Percentiles rank a stretch among this genome's conserved stretches.
Evolutionary conservation across 1,140 invertebrate species (phyloP).

Genomic region (Dysdera silvatica): DNA sequence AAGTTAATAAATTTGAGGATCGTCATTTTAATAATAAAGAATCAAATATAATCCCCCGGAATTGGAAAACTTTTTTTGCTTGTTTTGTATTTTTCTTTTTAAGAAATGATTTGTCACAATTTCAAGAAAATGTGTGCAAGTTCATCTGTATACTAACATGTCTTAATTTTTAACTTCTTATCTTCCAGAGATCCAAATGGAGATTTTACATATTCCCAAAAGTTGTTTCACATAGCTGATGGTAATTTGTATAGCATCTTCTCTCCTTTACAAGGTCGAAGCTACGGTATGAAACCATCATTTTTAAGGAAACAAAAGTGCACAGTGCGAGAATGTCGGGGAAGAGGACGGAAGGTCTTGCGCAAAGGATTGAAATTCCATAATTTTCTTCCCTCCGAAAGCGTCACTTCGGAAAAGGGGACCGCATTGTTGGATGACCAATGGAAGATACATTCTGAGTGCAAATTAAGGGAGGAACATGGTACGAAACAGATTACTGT

Average conservation of each 20-base stretch:
- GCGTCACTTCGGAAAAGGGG: slow-evolving; percentile 29
- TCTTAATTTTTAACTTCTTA: too few species aligned
- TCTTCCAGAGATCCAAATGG: slow-evolving; percentile 16
- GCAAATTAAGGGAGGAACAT: slow-evolving; percentile 34
- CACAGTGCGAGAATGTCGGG: slow-evolving; percentile 15
- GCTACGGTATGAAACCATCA: slow-evolving; percentile 32
- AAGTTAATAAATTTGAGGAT: too few species aligned
- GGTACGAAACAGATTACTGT: slow-evolving; percentile 38
- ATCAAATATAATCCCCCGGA: too few species aligned
- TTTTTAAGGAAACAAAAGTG: slow-evolving; percentile 31
- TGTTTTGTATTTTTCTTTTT: too few species aligned
- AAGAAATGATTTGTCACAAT: too few species aligned
- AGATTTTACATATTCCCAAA: slow-evolving; percentile 36
- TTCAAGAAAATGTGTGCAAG: too few species aligned
- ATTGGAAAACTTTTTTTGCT: too few species aligned
- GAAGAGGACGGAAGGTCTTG: slow-evolving; percentile 54
- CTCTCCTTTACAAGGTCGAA: slow-evolving; percentile 33
- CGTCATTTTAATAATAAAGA: too few species aligned
- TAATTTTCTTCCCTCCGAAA: slow-evolving; percentile 45
- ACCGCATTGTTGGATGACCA: slow-evolving; percentile 8
- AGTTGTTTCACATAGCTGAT: slow-evolving; percentile 37
- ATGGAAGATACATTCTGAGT: slow-evolving; percentile 30
- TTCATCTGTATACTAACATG: too few species aligned
- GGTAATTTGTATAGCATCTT: slow-evolving; percentile 38
- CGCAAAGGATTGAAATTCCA: slow-evolving; percentile 72